Evolutionary conservation across 2,113 vertebrate species (phyloP).

Genomic region (Rallus limicola): DNA sequence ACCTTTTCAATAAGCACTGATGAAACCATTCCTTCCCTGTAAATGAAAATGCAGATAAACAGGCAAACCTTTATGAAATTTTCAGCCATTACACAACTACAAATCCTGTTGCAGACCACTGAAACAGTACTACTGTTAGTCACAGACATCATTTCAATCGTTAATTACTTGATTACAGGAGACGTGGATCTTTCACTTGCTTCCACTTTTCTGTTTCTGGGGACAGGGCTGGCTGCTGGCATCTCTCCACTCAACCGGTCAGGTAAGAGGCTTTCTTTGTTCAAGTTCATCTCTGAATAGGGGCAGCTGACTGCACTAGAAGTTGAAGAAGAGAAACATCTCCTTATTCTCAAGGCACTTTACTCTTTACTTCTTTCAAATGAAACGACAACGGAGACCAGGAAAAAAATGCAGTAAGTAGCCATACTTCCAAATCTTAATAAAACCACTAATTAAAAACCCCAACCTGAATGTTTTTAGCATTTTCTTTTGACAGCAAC

Average conservation of each 20-base stretch:
- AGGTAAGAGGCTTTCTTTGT: slow-evolving; percentile 83
- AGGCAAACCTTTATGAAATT: not conserved
- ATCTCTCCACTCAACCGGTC: slow-evolving; percentile 85
- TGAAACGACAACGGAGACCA: not conserved
- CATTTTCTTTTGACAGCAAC: not conserved
- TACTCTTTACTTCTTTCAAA: not conserved
- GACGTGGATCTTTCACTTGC: slow-evolving; percentile 68
- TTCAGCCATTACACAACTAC: not conserved
- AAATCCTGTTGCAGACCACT: not conserved
- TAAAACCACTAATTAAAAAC: not conserved
- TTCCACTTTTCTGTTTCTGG: slow-evolving; percentile 76
- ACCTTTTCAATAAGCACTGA: not conserved
- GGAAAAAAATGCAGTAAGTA: not conserved
- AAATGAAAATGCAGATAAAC: not conserved
- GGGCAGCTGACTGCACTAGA: slow-evolving; percentile 84
- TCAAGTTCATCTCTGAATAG: slow-evolving; percentile 86
- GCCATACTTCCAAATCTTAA: not conserved
- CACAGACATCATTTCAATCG: not conserved
- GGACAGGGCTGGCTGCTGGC: slow-evolving; percentile 70
- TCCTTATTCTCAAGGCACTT: slow-evolving; percentile 6
- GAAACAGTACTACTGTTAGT: not conserved
- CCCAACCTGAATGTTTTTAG: rapidly evolving
- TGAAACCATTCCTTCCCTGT: not conserved
- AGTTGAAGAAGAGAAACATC: slow-evolving; percentile 18
- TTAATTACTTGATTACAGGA: slow-evolving; percentile 78